Evolutionary conservation across 2,888 invertebrate genomes (phyloP), one percentile per base, ranked within the genome.

Genomic region (Perizoma flavofasciatum): DNA sequence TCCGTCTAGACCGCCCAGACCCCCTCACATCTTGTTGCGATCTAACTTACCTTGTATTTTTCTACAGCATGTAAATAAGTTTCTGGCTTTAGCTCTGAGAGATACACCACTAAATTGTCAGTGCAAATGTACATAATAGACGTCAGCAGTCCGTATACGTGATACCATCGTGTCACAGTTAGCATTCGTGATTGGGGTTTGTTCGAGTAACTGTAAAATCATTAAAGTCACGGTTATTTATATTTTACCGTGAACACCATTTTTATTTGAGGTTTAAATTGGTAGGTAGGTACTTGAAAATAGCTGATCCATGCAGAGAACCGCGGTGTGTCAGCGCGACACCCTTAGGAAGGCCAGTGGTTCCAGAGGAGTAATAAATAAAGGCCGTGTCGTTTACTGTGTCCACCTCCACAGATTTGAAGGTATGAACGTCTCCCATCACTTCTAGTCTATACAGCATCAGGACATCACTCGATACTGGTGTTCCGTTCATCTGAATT

Each of bases 331-430:
- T 93, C 41, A 96, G 78, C 92, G 94, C 93, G 0, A 96, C 96
- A 9, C 96, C 96, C 83, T 96, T 96, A 0, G 96, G 96, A 34
- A 95, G 84, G 0, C 96, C 96, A 0, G 96, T 96, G 0, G 96
- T 96, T 0, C 96, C 92, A 62, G 93, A 93, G 4, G 93, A 93
- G 74, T 93, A 93, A 7, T 93, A 88, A 45, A 93, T 78, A 45
- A 92, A 73, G 2, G 71, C 73, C 0, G 62, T 61, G 50, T 77
- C 77, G 0, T 61, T 51, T 51, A 61, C 57, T 9, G 70, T 72
- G 43, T 68, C 52, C 10, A 74, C 74, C 0, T 67, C 58, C 41
- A 44, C 67, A 5, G 72, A 59, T 34, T 69, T 65, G 47, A 70
- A 77, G 4, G 59, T 56, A 8, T 65, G 55, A 34, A 59, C 64